Conservation (phyloP, 2,113 vertebrate genomes). For the Aix galericulata region DNA sequence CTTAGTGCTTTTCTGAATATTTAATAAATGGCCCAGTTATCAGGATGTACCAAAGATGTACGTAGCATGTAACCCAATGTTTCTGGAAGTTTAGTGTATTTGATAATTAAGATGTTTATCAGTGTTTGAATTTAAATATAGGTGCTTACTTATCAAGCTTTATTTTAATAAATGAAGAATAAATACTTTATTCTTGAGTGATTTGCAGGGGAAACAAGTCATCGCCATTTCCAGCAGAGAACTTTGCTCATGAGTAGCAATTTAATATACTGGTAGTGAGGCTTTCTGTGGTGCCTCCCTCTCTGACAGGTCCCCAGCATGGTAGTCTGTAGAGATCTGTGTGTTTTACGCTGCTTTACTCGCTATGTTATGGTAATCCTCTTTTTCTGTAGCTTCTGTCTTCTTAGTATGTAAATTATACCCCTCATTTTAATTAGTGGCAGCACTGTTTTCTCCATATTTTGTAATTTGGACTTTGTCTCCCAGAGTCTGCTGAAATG, state of each 20-base stretch:
- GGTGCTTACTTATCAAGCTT: neutral
- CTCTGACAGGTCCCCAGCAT: neutral
- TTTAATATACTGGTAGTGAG: neutral
- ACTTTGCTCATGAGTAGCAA: neutral
- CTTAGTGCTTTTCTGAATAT: fast-evolving
- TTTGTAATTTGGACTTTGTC: neutral
- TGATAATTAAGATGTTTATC: neutral
- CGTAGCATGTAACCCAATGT: neutral
- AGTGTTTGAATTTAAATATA: neutral
- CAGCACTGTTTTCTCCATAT: neutral
- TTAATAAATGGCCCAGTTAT: neutral
- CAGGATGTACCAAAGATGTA: neutral
- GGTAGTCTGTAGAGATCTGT: neutral
- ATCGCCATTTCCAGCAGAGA: neutral
- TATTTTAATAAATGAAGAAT: neutral
- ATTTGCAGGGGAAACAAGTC: neutral
- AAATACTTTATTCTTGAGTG: neutral
- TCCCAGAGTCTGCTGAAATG: neutral
- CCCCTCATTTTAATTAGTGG: neutral
- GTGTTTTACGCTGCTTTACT: neutral
- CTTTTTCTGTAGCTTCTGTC: neutral
- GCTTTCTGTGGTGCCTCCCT: neutral
- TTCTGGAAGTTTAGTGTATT: neutral
- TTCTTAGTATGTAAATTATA: neutral
- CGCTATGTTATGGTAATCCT: neutral